phyloP scores from a whole-genome alignment of 2,888 invertebrate species.

The Cepaea hortensis region DNA sequence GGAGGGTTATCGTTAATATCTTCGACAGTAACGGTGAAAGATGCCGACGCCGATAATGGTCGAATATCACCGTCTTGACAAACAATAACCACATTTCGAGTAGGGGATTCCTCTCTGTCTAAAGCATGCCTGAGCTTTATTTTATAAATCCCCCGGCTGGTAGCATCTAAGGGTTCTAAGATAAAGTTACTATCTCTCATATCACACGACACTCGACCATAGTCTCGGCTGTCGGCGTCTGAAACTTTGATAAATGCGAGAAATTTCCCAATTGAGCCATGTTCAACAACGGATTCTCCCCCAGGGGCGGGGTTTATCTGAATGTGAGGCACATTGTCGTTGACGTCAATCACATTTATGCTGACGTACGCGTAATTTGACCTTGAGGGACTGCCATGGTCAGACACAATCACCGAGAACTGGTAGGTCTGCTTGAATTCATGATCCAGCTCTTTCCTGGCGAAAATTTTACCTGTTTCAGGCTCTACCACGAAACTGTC shows the following conservation, averaged over 20 bases:
- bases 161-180: conserved; percentile 47
- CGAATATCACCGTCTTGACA: conserved; percentile 57
- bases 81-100: conserved; percentile 51
- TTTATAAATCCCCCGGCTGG: conserved; percentile 52
- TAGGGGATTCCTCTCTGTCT: conserved; percentile 54
- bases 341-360: conserved; percentile 81
- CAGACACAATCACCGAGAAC: conserved; percentile 80
- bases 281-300: conserved; percentile 77
- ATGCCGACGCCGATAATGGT: conserved; percentile 45
- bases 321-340: conserved; percentile 91
- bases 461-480: conserved; percentile 89
- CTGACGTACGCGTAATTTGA: conserved; percentile 79
- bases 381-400: conserved; percentile 61
- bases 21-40: conserved; percentile 49
- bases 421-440: conserved; percentile 86
- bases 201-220: conserved; percentile 50
- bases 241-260: conserved; percentile 93
- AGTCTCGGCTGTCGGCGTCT: conserved; percentile 63
- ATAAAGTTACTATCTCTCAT: conserved; percentile 51
- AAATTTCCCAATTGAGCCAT: conserved; percentile 91
- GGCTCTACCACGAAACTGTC: conserved; percentile 82
- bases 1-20: conserved; percentile 59
- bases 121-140: conserved; percentile 52
- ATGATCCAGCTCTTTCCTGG: conserved; percentile 87
- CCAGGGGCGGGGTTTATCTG: conserved; percentile 90